Evolutionary conservation across 2,888 invertebrate species (phyloP).

Genomic region (Lasioglossum morio): DNA sequence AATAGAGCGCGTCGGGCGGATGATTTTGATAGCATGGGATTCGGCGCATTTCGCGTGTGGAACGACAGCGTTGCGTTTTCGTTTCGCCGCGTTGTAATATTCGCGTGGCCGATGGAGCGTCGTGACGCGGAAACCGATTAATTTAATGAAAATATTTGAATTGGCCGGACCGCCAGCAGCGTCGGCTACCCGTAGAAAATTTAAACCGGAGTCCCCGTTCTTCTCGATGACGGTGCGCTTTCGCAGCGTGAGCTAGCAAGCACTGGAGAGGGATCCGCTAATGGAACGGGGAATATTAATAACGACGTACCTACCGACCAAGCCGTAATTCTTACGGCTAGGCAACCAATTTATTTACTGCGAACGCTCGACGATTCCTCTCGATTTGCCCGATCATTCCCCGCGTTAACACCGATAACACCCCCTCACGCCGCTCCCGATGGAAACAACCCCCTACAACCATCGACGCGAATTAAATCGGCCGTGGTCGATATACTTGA

Average conservation of each 20-base stretch:
- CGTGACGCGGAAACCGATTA: conserved; percentile 41
- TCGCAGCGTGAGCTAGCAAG: neutral
- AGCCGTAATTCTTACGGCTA: conserved; percentile 34
- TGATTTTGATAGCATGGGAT: neutral
- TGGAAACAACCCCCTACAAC: neutral
- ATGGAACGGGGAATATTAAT: conserved; percentile 50
- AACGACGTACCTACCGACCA: neutral
- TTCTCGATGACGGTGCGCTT: conserved; percentile 39
- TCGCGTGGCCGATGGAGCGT: neutral
- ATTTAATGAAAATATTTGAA: conserved; percentile 55
- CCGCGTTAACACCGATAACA: conserved; percentile 5
- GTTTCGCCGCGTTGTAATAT: conserved; percentile 14
- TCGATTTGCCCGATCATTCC: conserved; percentile 7
- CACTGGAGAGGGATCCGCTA: conserved; percentile 15
- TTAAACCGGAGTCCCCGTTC: conserved; percentile 34
- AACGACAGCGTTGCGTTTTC: neutral
- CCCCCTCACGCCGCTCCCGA: neutral
- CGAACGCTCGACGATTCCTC: neutral
- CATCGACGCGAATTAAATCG: neutral
- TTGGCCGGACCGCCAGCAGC: conserved; percentile 6
- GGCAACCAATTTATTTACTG: conserved; percentile 30
- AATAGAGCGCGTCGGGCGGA: neutral
- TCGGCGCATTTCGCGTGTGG: neutral
- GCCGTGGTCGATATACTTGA: neutral
- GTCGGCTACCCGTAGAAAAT: conserved; percentile 13